Evolutionary conservation across 2,113 vertebrate genomes (phyloP), one percentile per base, ranked within the genome.

Genomic region (Onychostruthus taczanowskii): DNA sequence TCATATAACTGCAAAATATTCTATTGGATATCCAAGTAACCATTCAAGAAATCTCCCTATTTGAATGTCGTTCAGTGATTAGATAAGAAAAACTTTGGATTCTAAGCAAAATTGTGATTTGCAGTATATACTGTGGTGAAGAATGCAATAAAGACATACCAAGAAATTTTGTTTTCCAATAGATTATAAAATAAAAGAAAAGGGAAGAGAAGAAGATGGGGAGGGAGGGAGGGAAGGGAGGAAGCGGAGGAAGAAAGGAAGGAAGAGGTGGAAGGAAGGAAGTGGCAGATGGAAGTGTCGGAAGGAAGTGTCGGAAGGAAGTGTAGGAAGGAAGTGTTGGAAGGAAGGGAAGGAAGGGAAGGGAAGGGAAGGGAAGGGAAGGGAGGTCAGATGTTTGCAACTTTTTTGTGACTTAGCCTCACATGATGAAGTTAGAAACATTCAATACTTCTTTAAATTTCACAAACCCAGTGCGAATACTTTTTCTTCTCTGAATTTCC

Each of bases 101-200:
- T 88, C 22, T 41, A 77, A 90, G 78, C 35, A 31, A 95, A 82
- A 83, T 27, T 1, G 2, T 52, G 59, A 9, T 89, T 78, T 86
- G 13, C 82, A 24, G 12, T 31, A 46, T 75, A 37, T 33, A 50
- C 58, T 55, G 16, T 28, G 78, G 55, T 87, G 41, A 37, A 79
- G 10, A 89, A 68, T 58, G 95, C 75, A 13, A 56, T 66, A n/a
- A 74, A 73, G 8, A 41, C 21, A 61, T 78, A 52, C 74, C 11
- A 67, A 92, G 37, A 30, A 27, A 83, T 30, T 92, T 85, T 31
- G 35, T 85, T 92, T 96, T 62, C n/a, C 74, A 63, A 77, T 23
- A 84, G 4, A 22, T 4, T 22, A 59, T 7, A 59, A 55, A 80
- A 72, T 19, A 15, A 31, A 68, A 63, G 26, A n/a, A 22, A 77